Evolutionary conservation across 2,113 vertebrate genomes (phyloP).

Genomic region (Ageneiosus marmoratus): DNA sequence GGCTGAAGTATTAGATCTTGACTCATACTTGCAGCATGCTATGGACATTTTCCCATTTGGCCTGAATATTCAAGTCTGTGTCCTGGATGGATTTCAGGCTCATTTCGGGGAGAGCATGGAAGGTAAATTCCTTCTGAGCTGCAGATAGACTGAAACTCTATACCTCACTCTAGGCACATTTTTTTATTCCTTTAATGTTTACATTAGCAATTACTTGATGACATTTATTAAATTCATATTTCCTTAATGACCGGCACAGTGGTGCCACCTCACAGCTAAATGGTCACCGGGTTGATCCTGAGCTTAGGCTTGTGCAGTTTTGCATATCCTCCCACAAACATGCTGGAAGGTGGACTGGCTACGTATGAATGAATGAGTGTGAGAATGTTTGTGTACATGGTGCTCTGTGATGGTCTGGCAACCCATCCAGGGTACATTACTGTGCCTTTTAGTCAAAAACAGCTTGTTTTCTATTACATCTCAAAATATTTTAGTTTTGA

Average conservation of each 20-base stretch:
- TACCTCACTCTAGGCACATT: neutral
- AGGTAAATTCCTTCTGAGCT: neutral
- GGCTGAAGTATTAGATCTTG: neutral
- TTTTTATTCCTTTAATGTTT: neutral
- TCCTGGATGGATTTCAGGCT: neutral
- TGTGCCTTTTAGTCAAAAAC: neutral
- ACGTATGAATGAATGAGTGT: neutral
- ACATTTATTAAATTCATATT: neutral
- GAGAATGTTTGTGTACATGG: neutral
- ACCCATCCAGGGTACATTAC: neutral
- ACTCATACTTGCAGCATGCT: no score
- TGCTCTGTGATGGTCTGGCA: neutral
- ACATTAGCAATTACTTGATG: neutral
- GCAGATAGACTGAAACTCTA: neutral
- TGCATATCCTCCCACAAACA: neutral
- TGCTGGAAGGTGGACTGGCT: neutral
- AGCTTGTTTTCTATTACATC: neutral
- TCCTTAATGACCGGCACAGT: neutral
- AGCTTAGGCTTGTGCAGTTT: neutral
- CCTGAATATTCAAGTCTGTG: neutral
- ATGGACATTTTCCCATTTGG: neutral
- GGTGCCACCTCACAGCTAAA: neutral
- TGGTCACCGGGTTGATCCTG: neutral
- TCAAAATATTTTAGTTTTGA: neutral
- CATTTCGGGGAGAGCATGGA: neutral